Evolutionary conservation across 2,113 vertebrate genomes (phyloP).

Genomic region (Poicephalus meyeri): DNA sequence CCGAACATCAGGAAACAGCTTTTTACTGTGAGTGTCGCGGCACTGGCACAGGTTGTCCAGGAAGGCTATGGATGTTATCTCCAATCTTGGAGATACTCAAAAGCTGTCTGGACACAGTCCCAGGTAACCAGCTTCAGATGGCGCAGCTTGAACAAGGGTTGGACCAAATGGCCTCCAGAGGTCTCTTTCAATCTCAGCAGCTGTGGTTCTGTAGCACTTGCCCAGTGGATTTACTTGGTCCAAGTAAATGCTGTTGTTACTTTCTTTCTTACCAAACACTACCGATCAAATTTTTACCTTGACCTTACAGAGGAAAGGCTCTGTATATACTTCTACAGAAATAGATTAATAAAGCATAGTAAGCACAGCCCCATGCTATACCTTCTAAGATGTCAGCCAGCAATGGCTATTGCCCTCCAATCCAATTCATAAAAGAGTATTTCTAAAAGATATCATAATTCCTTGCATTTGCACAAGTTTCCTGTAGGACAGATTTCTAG

Average conservation of each 20-base stretch:
- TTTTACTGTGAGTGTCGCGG: not conserved
- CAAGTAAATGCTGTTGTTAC: not conserved
- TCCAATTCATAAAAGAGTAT: not conserved
- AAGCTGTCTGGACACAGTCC: not conserved
- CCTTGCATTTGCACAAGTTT: not conserved
- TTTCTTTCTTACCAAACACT: not conserved
- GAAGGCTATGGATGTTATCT: not conserved
- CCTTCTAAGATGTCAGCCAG: not conserved
- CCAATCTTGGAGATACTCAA: not conserved
- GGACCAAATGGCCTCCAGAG: not conserved
- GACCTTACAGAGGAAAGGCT: not conserved
- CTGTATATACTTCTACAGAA: not conserved
- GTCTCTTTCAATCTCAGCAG: not conserved
- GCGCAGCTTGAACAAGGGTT: not conserved
- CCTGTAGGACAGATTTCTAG: not conserved
- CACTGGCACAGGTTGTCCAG: not conserved
- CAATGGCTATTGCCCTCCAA: not conserved
- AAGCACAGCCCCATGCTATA: not conserved
- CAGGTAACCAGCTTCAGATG: not conserved
- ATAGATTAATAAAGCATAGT: not conserved
- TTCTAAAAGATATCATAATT: constrained; percentile 12
- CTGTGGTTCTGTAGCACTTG: not conserved
- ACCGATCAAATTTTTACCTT: rapidly evolving
- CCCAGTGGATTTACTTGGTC: not conserved
- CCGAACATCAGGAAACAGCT: not conserved